A percentile compares a stretch with the other conserved stretches of the same genome.
phyloP scores from a whole-genome alignment of 2,888 invertebrate species.

The Amorpha juglandis region DNA sequence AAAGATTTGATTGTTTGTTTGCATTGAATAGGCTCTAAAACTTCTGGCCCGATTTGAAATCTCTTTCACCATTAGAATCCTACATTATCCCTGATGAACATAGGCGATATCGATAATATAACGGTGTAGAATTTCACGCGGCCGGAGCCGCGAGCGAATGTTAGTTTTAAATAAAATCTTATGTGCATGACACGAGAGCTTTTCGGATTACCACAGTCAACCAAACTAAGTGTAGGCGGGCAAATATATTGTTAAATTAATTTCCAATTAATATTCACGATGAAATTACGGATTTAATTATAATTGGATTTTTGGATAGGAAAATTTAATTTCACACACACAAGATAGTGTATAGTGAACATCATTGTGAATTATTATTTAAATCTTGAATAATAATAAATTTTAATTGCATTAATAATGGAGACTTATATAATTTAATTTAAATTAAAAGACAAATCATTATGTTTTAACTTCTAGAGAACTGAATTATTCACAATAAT shows the following conservation, averaged over 20 bases:
- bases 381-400: background rate
- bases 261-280: constrained; percentile 21
- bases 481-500: background rate
- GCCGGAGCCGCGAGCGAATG: too few species aligned
- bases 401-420: constrained; percentile 7
- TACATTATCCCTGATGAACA: too few species aligned
- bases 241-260: constrained; percentile 18
- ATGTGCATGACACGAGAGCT: too few species aligned
- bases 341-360: background rate
- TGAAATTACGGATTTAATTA: constrained; percentile 20
- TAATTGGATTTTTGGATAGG: constrained; percentile 1
- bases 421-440: background rate
- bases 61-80: too few species aligned
- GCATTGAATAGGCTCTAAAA: too few species aligned
- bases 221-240: constrained; percentile 1
- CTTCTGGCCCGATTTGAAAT: too few species aligned
- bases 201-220: too few species aligned
- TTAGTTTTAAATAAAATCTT: too few species aligned
- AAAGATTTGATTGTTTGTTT: too few species aligned
- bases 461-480: constrained; percentile 4
- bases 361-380: too few species aligned
- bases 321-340: background rate
- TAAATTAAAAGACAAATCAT: background rate
- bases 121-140: too few species aligned
- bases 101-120: too few species aligned